Evolutionary conservation across 2,113 vertebrate genomes (phyloP), one percentile per base, ranked within the genome.

Genomic region (Rafetus swinhoei): DNA sequence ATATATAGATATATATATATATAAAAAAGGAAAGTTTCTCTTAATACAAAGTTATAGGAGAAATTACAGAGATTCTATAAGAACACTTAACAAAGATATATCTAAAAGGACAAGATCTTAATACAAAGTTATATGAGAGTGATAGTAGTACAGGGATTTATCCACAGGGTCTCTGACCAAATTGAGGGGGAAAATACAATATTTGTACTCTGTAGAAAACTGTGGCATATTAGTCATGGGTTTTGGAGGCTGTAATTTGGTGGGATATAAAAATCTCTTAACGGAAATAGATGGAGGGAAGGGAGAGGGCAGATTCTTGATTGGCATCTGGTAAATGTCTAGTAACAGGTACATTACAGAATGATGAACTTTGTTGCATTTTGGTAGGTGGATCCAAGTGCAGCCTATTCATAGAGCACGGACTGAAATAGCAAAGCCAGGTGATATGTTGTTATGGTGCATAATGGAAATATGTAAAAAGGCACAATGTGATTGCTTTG

Each of bases 331-430:
- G 29, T 65, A 32, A 65, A 65, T 32, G 15, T 32, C 62, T 32
- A 16, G 29, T 65, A 65, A 27, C 29, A 32, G 29, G 29, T 65
- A 29, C 29, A 16, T 65, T 45, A 39, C 18, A 13, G 18, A 74
- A 74, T 11, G n/a, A 74, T 39, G 5, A 39, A 74, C 39, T 39
- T 45, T 74, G 72, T 22, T 45, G 45, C 45, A 74, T 39, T 9
- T 74, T 35, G 35, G n/a, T 74, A 22, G 10, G 35, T 74, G 72
- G 5, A n/a, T 74, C n/a, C 35, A 22, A 74, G 1, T 0, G 0
- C 8, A 74, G 87, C 60, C 53, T 0, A 0, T 93, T n/a, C 50
- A 10, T 0, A n/a, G 18, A 62, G 59, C 65, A 89, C 80, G 52
- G 35, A 53, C 45, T 80, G 39, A 21, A 39, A 45, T 45, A 76